A percentile compares a stretch with the other conserved stretches of the same genome.
Conservation (phyloP, 2,113 vertebrate species). For the Cettia cetti region DNA sequence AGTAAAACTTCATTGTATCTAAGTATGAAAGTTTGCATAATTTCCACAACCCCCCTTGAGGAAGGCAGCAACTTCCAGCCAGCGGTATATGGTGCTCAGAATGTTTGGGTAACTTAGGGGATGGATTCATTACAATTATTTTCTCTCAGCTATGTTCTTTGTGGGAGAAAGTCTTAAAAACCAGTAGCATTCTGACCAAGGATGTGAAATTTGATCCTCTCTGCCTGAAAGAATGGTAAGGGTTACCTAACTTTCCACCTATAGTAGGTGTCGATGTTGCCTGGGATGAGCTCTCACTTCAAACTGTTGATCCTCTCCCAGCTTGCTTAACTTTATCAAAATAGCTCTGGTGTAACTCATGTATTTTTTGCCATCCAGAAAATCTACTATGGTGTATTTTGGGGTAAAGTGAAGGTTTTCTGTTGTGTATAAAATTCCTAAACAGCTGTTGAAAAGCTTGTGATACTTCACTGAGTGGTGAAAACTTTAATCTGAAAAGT, state of each 20-base stretch:
- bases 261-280: accelerated
- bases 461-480: background rate
- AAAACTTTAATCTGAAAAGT: background rate
- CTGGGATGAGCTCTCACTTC: background rate
- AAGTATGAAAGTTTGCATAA: background rate
- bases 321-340: background rate
- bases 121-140: background rate
- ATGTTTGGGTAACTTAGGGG: background rate
- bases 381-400: background rate
- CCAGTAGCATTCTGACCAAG: background rate
- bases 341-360: background rate
- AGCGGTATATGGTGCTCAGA: background rate
- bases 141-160: background rate
- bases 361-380: background rate
- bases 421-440: background rate
- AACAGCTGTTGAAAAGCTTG: background rate
- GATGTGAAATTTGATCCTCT: background rate
- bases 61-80: background rate
- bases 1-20: background rate
- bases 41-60: background rate
- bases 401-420: background rate
- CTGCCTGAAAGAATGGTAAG: background rate
- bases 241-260: background rate
- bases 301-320: background rate
- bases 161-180: background rate